Evolutionary conservation across 2,797 vertebrate genomes (phyloP).

Genomic region (Danio albolineatus): DNA sequence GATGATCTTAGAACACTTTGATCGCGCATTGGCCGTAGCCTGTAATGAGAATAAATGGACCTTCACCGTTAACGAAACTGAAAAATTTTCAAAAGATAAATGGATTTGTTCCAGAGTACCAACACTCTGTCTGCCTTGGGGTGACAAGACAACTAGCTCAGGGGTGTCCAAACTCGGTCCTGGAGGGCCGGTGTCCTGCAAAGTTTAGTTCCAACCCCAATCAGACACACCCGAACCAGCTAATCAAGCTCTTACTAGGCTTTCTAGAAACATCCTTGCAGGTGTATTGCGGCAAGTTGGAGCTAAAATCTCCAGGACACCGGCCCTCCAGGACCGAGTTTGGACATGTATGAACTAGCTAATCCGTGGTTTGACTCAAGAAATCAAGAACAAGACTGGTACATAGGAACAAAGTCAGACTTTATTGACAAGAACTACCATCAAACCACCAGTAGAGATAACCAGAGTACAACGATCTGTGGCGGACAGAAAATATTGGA

Average conservation of each 20-base stretch:
- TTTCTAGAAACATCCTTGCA: too few relatives aligned
- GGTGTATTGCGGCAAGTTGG: too few relatives aligned
- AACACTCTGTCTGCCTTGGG: conserved; percentile 24
- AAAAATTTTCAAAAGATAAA: conserved; percentile 21
- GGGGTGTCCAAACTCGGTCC: too few relatives aligned
- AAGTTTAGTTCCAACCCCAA: too few relatives aligned
- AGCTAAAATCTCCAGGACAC: too few relatives aligned
- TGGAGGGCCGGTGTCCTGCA: too few relatives aligned
- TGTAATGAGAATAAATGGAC: conserved; percentile 34
- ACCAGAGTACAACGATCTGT: conserved; percentile 16
- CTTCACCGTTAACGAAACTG: conserved; percentile 23
- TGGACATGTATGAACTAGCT: too few relatives aligned
- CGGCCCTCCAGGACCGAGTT: too few relatives aligned
- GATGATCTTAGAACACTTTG: conserved; percentile 14
- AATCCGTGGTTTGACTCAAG: conserved; percentile 39
- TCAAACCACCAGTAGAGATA: conserved; percentile 41
- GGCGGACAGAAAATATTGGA: conserved; percentile 14
- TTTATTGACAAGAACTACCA: conserved; percentile 24
- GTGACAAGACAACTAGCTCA: conserved; percentile 41
- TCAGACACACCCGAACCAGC: too few relatives aligned
- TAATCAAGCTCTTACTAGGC: too few relatives aligned
- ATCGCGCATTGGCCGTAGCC: conserved; percentile 15
- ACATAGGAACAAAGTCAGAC: conserved; percentile 20
- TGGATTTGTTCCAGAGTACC: conserved; percentile 32
- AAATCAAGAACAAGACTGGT: conserved; percentile 35